Evolutionary conservation across 2,888 invertebrate species (phyloP), one percentile per base, ranked within the genome.

Genomic region (Sturmia bella): DNA sequence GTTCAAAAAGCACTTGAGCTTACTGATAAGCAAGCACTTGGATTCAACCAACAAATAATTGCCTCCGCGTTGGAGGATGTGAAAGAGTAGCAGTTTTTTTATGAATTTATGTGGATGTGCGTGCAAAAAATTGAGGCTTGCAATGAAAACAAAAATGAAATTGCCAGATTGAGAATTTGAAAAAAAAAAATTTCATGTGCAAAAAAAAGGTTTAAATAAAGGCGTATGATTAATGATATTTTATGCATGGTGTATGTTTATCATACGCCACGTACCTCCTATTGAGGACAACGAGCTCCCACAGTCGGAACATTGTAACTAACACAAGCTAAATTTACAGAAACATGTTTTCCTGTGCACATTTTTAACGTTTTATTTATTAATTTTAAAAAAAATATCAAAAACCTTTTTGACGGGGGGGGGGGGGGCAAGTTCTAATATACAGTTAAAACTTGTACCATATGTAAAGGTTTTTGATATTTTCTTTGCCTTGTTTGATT

Each of bases 31-130:
- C 15, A 68, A 69, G 12, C 37, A 37, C 24, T 45, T 32, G 32
- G 63, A 59, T 56, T 54, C 61, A 68, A 69, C 69, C 73, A 68
- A 77, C 54, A 81, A 48, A 77, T 81, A 81, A 82, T 74, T 82
- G 78, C 78, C 78, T 41, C 45, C 59, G 39, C 19, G 21, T 59
- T 45, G 27, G 27, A 2, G 15, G 13, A 41, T 48, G 21, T 21
- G 59, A 32, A 32, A 32, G 12, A 50, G 15, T 57, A 15, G 32
- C 32, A 32, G 7, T 32, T 7, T 32, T n/a, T 32, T 7, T 7
- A 32, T 32, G 7, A 32, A 32, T 6, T 7, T 1, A 9, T 21
- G 19, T 21, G 24, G 17, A 37, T 21, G 17, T 45, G 21, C 27
- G 45, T 52, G 45, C 41, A 13, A 56, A 70, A 52, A 57, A 41